Conservation (phyloP, 2,888 invertebrate genomes). For the Ethmia dodecea region DNA sequence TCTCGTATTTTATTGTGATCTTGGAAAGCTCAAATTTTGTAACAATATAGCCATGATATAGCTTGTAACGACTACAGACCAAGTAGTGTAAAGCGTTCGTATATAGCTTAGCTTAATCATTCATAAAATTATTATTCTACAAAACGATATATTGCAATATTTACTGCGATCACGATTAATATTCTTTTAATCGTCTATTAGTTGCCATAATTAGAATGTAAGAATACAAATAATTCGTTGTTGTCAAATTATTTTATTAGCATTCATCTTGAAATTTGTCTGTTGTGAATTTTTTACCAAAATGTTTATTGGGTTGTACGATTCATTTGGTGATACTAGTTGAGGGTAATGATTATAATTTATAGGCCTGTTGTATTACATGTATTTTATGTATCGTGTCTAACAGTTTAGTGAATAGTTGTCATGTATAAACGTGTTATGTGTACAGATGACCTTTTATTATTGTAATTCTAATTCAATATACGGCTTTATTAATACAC, state of each 20-base stretch:
- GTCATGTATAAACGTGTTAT: constrained; percentile 56
- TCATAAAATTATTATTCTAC: constrained; percentile 13
- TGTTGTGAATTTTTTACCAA: constrained; percentile 55
- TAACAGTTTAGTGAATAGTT: constrained; percentile 40
- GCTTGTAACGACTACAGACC: constrained; percentile 37
- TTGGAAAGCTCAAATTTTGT: constrained; percentile 56
- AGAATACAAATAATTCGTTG: constrained; percentile 31
- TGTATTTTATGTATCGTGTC: constrained; percentile 43
- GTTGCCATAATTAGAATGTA: constrained; percentile 50
- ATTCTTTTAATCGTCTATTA: too few species aligned
- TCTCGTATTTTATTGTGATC: too few species aligned
- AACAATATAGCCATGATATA: constrained; percentile 30
- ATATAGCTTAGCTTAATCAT: constrained; percentile 26
- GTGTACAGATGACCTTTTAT: constrained; percentile 58
- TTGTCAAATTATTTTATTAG: constrained; percentile 31
- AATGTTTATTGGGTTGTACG: constrained; percentile 46
- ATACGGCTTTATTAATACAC: constrained; percentile 60
- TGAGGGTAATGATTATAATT: constrained; percentile 46
- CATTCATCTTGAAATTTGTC: constrained; percentile 31
- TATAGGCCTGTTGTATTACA: constrained; percentile 45
- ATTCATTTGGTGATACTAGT: constrained; percentile 61
- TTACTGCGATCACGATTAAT: too few species aligned
- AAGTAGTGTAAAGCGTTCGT: constrained; percentile 32
- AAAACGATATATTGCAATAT: too few species aligned
- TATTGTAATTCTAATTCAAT: constrained; percentile 57